These are phyloP conservation scores for Petrocephalus schoutedeni DNA, from an alignment of 2,797 vertebrate genomes.

Conservation along the genomic window DNA sequence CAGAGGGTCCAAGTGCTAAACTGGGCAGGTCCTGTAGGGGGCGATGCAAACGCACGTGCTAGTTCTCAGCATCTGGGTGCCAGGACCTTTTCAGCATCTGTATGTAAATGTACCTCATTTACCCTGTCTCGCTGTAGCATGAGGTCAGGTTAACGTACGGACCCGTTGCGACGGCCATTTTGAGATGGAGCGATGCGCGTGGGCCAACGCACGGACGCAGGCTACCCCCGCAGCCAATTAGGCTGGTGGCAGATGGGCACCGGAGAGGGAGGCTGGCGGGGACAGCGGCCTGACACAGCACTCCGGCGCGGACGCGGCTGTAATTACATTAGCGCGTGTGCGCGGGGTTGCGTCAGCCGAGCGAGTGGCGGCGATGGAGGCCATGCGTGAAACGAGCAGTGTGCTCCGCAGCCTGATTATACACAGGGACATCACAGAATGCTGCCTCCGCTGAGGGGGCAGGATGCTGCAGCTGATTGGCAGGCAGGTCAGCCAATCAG, in stretches of 20 bases:
- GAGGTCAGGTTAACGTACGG: not conserved
- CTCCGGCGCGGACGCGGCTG: constrained; percentile 4
- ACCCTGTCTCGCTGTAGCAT: not conserved
- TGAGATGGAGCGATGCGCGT: not conserved
- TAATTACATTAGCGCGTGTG: constrained; percentile 24
- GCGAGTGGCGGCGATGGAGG: constrained; percentile 57
- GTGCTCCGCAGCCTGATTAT: constrained; percentile 51
- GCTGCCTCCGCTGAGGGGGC: not conserved
- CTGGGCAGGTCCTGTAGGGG: not conserved
- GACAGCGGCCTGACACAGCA: not conserved
- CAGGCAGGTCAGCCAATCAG: not conserved
- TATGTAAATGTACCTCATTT: not conserved
- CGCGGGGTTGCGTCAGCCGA: constrained; percentile 55
- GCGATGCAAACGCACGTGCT: not conserved
- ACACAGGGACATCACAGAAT: constrained; percentile 9
- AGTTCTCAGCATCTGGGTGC: not conserved
- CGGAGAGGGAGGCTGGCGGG: not conserved
- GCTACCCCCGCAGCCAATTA: not conserved
- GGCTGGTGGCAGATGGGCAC: not conserved
- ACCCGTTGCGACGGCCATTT: constrained; percentile 3
- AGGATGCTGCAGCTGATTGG: not conserved
- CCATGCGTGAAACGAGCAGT: constrained; percentile 61
- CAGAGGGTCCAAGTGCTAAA: not conserved
- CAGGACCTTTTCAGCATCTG: not conserved
- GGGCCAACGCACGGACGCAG: not conserved